A percentile compares a stretch with the other conserved stretches of the same genome.
Conservation (phyloP, 2,888 invertebrate genomes). For the Hydrotaea cyrtoneurina region DNA sequence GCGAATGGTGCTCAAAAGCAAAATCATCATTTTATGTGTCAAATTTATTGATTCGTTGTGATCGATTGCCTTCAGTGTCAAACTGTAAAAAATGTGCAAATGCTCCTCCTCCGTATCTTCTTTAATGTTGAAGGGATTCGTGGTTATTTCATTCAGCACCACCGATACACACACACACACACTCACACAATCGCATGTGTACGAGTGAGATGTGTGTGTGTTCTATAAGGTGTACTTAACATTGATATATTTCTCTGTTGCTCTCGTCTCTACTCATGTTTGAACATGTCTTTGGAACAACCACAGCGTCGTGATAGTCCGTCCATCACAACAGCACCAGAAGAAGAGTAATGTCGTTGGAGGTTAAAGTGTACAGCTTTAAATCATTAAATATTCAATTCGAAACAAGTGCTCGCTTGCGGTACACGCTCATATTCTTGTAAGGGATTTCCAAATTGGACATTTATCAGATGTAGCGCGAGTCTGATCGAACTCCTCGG, state of each 20-base stretch:
- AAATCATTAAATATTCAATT: slow-evolving; percentile 54
- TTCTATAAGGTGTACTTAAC: slow-evolving; percentile 50
- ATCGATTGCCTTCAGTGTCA: slow-evolving; percentile 65
- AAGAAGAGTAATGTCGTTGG: slow-evolving; percentile 49
- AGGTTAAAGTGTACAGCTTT: slow-evolving; percentile 44
- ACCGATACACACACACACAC: not conserved
- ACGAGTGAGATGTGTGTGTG: slow-evolving; percentile 6
- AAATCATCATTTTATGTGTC: slow-evolving; percentile 64
- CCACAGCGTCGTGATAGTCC: not conserved
- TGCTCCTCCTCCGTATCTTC: slow-evolving; percentile 19
- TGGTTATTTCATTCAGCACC: slow-evolving; percentile 9
- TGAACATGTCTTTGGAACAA: slow-evolving; percentile 23
- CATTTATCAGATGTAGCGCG: too few relatives aligned
- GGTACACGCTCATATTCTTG: too few relatives aligned
- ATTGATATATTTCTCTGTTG: slow-evolving; percentile 14
- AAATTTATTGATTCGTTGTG: slow-evolving; percentile 64
- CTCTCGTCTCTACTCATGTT: not conserved
- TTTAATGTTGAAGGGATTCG: slow-evolving; percentile 9
- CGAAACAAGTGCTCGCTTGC: not conserved
- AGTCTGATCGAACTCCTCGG: too few relatives aligned
- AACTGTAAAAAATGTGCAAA: slow-evolving; percentile 46
- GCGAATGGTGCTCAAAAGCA: slow-evolving; percentile 27
- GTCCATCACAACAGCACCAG: not conserved
- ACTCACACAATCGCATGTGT: too few relatives aligned
- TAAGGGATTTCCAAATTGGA: too few relatives aligned